phyloP scores from a whole-genome alignment of 1,140 invertebrate species.

The Asbolus verrucosus region DNA sequence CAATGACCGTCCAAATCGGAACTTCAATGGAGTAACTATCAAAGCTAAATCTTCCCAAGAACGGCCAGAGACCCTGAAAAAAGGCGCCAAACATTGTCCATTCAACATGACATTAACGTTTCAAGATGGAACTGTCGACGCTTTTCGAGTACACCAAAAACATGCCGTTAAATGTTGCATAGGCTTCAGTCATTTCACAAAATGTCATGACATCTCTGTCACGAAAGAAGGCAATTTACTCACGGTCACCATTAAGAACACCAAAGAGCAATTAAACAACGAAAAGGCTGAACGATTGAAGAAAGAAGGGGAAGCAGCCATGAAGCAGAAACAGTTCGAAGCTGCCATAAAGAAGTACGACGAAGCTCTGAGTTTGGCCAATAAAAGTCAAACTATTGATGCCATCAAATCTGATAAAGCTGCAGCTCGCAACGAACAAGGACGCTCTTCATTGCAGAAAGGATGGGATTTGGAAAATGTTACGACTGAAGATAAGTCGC shows the following conservation, averaged over 20 bases:
- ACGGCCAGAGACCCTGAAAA: background rate
- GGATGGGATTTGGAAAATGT: background rate
- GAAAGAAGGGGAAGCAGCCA: background rate
- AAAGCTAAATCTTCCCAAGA: background rate
- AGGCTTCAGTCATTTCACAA: background rate
- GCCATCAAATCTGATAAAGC: background rate
- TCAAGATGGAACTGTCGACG: background rate
- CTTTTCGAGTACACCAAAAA: background rate
- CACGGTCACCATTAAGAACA: background rate
- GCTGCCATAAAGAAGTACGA: constrained; percentile 1
- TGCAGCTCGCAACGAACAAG: background rate
- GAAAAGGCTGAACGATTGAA: background rate
- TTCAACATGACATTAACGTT: background rate
- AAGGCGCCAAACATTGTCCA: constrained; percentile 6
- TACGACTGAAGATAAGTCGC: background rate
- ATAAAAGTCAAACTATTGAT: background rate
- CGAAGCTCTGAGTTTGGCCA: background rate
- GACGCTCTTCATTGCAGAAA: background rate
- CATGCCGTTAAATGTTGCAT: background rate
- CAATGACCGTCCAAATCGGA: background rate
- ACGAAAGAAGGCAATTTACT: background rate
- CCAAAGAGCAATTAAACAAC: background rate
- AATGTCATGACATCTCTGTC: background rate
- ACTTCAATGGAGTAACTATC: background rate
- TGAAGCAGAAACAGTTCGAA: constrained; percentile 2